Conservation (phyloP, 35 echinoderm and acorn worm genomes). For the Ophiothrix spiculata region DNA sequence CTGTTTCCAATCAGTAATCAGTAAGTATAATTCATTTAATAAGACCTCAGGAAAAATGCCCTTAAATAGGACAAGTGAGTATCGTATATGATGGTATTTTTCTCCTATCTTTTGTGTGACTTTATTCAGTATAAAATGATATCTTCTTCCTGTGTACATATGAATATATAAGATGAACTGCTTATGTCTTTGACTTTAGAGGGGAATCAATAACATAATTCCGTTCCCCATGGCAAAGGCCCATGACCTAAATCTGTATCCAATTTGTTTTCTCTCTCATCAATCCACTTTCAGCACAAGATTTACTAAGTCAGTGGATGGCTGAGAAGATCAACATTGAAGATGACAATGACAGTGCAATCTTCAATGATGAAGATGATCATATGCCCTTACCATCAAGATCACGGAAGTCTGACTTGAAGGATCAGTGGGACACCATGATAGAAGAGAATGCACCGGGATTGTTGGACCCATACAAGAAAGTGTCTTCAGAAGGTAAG, state of each 20-base stretch:
- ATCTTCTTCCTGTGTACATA: too few species aligned
- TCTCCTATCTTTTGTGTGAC: too few species aligned
- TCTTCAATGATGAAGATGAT: conserved; percentile 35
- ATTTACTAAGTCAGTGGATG: conserved; percentile 95
- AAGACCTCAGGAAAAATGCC: too few species aligned
- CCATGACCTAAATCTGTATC: not conserved
- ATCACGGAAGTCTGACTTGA: conserved; percentile 50
- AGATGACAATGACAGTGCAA: conserved; percentile 49
- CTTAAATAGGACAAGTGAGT: too few species aligned
- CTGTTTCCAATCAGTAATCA: too few species aligned
- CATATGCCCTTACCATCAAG: not conserved
- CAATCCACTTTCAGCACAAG: conserved; percentile 62
- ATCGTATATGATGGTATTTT: too few species aligned
- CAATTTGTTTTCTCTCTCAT: too few species aligned
- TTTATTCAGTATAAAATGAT: too few species aligned
- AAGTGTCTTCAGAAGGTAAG: conserved; percentile 77
- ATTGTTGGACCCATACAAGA: conserved; percentile 47
- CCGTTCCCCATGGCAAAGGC: too few species aligned
- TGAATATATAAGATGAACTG: too few species aligned
- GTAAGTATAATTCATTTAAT: too few species aligned
- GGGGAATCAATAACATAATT: not conserved
- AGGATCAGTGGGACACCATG: conserved; percentile 73
- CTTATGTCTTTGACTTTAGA: not conserved
- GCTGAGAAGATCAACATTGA: conserved; percentile 86
- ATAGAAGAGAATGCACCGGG: conserved; percentile 74